A percentile compares a stretch with the other conserved stretches of the same genome.
phyloP scores from a whole-genome alignment of 2,888 invertebrate genomes.

The Agonopterix subpropinquella region DNA sequence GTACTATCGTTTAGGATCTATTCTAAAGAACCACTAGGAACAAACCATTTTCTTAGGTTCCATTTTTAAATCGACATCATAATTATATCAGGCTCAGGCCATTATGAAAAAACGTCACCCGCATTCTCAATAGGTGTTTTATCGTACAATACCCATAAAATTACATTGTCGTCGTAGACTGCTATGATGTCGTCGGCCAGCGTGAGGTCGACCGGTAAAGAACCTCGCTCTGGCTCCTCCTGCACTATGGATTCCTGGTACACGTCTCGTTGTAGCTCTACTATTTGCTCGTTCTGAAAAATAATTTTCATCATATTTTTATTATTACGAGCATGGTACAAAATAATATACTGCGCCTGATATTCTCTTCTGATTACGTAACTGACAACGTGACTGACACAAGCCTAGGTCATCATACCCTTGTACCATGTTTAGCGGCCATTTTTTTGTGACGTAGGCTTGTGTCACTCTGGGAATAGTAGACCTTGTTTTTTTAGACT shows the following conservation, averaged over 20 bases:
- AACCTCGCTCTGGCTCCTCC: slow-evolving; percentile 14
- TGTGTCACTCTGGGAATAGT: no score
- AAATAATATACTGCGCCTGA: no score
- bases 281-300: slow-evolving; percentile 53
- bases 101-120: slow-evolving; percentile 14
- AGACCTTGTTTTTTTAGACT: no score
- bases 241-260: slow-evolving; percentile 20
- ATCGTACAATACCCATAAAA: slow-evolving; percentile 61
- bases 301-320: no score
- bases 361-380: no score
- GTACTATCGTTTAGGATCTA: no score
- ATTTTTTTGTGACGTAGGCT: no score
- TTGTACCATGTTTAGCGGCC: no score
- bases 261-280: slow-evolving; percentile 39
- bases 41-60: neutral
- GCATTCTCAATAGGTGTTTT: slow-evolving; percentile 19
- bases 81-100: neutral
- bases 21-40: neutral
- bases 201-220: slow-evolving; percentile 42
- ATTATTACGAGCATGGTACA: no score
- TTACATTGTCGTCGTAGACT: slow-evolving; percentile 60
- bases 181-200: slow-evolving; percentile 51
- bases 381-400: no score
- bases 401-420: no score
- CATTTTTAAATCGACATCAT: neutral